Conservation (phyloP, 2,113 vertebrate species). For the Dasyprocta punctata region DNA sequence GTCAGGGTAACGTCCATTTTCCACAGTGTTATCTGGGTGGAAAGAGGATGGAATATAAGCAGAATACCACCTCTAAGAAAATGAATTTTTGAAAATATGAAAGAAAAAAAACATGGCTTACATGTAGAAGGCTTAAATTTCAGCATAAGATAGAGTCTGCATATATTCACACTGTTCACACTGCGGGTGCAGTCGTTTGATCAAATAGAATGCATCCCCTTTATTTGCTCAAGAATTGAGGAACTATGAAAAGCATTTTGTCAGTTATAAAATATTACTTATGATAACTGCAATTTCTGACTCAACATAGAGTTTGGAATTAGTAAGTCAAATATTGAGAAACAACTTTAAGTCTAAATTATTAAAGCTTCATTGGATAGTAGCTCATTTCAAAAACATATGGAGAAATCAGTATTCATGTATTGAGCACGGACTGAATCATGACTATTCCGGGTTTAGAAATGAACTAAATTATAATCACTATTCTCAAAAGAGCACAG, state of each 20-base stretch:
- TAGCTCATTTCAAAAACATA: background rate
- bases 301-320: background rate
- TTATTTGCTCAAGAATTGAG: constrained; percentile 33
- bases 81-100: background rate
- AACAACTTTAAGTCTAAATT: constrained; percentile 6
- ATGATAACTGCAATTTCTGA: background rate
- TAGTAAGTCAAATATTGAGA: constrained; percentile 1
- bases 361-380: background rate
- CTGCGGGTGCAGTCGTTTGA: background rate
- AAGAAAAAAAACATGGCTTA: background rate
- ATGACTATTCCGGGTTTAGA: background rate
- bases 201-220: background rate
- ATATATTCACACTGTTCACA: background rate
- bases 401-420: background rate
- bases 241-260: constrained; percentile 19
- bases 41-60: background rate
- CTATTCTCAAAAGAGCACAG: background rate
- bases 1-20: background rate
- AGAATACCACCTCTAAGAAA: background rate
- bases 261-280: background rate
- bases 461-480: constrained; percentile 4
- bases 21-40: background rate
- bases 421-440: background rate
- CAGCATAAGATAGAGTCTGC: background rate
- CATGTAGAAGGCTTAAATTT: background rate